Percentiles rank a stretch among this genome's conserved stretches.
These are phyloP conservation scores for Lutraria lutraria DNA, from an alignment of 2,888 invertebrate genomes.

Conservation along the genomic window DNA sequence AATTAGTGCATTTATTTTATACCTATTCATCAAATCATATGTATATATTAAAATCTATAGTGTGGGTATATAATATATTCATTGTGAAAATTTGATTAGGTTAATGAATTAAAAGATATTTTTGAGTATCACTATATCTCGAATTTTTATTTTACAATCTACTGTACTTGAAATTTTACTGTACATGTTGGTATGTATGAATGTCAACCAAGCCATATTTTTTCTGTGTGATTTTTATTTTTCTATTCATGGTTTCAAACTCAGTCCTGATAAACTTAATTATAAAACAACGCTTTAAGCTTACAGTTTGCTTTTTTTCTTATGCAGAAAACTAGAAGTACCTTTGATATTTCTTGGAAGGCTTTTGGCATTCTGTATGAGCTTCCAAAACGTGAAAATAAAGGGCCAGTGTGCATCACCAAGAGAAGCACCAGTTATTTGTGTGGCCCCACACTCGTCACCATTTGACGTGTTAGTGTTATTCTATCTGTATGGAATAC, in stretches of 20 bases:
- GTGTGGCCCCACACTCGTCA: conserved; percentile 95
- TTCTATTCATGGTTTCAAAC: not conserved
- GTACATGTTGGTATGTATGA: no score
- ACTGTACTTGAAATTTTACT: no score
- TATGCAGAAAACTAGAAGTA: conserved; percentile 66
- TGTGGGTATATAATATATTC: no score
- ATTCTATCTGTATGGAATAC: conserved; percentile 72
- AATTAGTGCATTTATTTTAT: not conserved
- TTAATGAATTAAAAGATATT: no score
- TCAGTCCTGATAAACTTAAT: not conserved
- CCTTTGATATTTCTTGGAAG: conserved; percentile 73
- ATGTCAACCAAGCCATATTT: no score
- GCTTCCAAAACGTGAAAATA: conserved; percentile 78
- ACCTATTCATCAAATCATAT: not conserved
- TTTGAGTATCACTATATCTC: no score
- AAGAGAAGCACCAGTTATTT: conserved; percentile 89
- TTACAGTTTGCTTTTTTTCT: conserved; percentile 40
- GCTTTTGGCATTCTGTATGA: conserved; percentile 70
- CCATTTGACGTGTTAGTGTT: conserved; percentile 92
- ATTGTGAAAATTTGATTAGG: no score
- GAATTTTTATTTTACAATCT: no score
- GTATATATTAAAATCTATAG: no score
- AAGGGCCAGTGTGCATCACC: conserved; percentile 71
- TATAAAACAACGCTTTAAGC: conserved; percentile 21
- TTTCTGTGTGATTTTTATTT: not conserved